Evolutionary conservation across 2,797 vertebrate genomes (phyloP), one percentile per base, ranked within the genome.

Genomic region (Tauraco hartlaubi): DNA sequence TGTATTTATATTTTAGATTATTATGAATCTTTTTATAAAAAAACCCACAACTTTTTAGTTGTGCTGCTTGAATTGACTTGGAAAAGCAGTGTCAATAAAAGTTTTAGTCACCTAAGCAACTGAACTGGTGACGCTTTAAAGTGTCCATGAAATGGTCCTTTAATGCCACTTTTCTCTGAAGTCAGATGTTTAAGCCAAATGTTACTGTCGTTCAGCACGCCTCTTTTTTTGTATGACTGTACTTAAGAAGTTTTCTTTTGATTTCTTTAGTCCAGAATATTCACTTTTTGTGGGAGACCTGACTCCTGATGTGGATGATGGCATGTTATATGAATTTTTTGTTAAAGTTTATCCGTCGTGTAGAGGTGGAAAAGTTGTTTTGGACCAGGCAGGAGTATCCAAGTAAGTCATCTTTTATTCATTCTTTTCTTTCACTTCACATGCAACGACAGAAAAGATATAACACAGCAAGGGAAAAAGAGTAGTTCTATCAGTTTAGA

Each of bases 291-390:
- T 99, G 82, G 99, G 99, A 76, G 99, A 99, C 92, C 98, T 99
- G 63, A 99, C 99, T 58, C 98, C 99, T 9, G 99, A 99, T 3
- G 99, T 99, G 96, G 99, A 99, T 58, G 99, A 99, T 71, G 99
- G 99, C 72, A 99, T 99, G 99, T 98, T 99, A 54, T 99, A 99
- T 75, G 99, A 99, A 96, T 99, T 99, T 97, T 99, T 99, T 93
- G 99, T 99, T 97, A 99, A 99, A 97, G 99, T 99, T 68, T 99
- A 99, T 95, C 98, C 99, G 31, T 99, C 99, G 0, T 99, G 99
- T 96, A 98, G 98, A 41, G 99, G 99, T 83, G 99, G 99, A 43
- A 99, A 99, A 97, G 99, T 99, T 90, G 98, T 99, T 93, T 98
- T 99, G 97, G 99, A 99, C 97, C 98, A 98, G 98, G 97, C 98